Evolutionary conservation across 2,888 invertebrate genomes (phyloP).

Genomic region (Dendrolimus houi): DNA sequence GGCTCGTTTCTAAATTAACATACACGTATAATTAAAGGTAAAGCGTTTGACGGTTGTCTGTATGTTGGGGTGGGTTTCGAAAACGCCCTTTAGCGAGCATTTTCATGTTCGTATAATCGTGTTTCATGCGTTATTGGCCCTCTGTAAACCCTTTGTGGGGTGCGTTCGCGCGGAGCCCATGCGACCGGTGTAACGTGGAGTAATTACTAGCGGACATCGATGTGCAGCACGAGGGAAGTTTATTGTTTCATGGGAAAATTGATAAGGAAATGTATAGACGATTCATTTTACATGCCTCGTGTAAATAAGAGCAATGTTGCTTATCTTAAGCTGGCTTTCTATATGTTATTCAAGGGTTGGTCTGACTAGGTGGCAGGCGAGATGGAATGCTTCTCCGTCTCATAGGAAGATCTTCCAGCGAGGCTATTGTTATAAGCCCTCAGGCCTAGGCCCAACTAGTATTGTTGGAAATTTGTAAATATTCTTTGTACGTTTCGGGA

Average conservation of each 20-base stretch:
- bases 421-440: too few relatives aligned
- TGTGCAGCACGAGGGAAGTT: background rate
- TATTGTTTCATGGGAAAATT: background rate
- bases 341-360: too few relatives aligned
- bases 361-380: too few relatives aligned
- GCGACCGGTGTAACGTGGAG: conserved; percentile 16
- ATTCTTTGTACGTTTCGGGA: too few relatives aligned
- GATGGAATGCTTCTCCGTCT: too few relatives aligned
- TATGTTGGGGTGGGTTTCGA: conserved; percentile 25
- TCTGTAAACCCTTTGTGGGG: conserved; percentile 45
- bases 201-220: conserved; percentile 1
- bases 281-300: too few relatives aligned
- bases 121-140: conserved; percentile 72
- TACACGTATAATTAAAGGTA: conserved; percentile 62
- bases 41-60: conserved; percentile 18
- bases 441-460: too few relatives aligned
- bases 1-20: conserved; percentile 45
- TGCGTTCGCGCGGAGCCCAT: conserved; percentile 30
- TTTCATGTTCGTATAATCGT: conserved; percentile 71
- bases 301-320: too few relatives aligned
- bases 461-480: too few relatives aligned
- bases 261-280: too few relatives aligned
- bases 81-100: conserved; percentile 58
- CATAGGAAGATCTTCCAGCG: too few relatives aligned
- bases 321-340: too few relatives aligned